Base-by-base conservation (phyloP, 2,888 invertebrate genomes). In the Lasioglossum pauxillum region DNA sequence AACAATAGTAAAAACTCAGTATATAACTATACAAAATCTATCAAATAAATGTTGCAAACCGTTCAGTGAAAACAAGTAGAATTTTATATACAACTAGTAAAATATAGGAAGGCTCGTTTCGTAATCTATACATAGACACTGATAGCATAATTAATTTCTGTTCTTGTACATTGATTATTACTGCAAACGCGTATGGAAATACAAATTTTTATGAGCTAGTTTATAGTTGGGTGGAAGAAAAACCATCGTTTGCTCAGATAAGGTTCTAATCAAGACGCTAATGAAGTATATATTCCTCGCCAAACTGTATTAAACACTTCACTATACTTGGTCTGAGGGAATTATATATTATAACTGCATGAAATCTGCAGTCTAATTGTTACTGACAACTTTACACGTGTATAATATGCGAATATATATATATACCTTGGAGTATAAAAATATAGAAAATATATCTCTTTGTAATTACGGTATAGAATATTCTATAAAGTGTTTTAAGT, bases 1-100 rank as follows among this genome's bases (percentile, higher is more conserved):
- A 57, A 82, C 41, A 74, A 74, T 57, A 53, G 35, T 67, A 53
- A 44, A 41, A 76, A 19, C 35, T 8, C 49, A 44, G 14, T 60
- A 27, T 31, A 49, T 41, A 49, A 27, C n/a, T 46, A 7, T 16
- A 41, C 53, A 19, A 35, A 35, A 35, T 35, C 67, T 67, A 35
- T 35, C 8, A 67, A 35, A 67, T 67, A 23, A 35, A 19, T 67
- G 67, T 67, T 67, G 35, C 67, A 67, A 31, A 19, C 67, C 19
- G 35, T 67, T 67, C 35, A 35, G 19, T 3, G 19, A 35, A 31
- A 35, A 23, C 35, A 2, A 35, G 35, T 67, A 67, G 35, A 67
- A 67, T 67, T 67, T 67, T 67, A 23, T 67, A 67, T 35, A 67
- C 35, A 35, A 19, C 31, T 35, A 67, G 27, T 2, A 8, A 67